These are phyloP conservation scores for Creontiades dilutus DNA, from an alignment of 2,888 invertebrate genomes.

Conservation along the genomic window DNA sequence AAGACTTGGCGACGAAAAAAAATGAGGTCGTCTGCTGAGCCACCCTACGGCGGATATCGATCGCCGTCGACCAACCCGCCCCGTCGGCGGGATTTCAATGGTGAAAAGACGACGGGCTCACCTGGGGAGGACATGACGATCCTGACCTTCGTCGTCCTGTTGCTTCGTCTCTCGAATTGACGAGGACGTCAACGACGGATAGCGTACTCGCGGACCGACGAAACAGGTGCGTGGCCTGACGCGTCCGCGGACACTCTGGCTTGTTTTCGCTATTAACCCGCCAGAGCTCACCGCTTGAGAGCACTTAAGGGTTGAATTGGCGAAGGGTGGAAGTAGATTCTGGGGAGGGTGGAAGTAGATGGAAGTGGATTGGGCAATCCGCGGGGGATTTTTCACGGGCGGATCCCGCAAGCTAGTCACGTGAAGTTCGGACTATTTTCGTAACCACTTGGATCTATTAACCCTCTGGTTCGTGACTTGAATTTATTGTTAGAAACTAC, in stretches of 20 bases:
- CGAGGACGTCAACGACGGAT: background rate
- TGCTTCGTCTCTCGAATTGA: background rate
- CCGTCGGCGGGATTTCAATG: background rate
- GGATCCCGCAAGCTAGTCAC: too few relatives aligned
- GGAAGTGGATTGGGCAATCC: too few relatives aligned
- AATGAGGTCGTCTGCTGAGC: background rate
- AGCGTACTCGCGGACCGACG: background rate
- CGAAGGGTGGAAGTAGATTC: background rate
- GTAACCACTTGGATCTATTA: too few relatives aligned
- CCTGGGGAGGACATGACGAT: conserved; percentile 11
- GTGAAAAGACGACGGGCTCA: background rate
- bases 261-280: background rate
- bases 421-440: too few relatives aligned
- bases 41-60: background rate
- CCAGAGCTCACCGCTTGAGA: conserved; percentile 28
- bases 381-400: too few relatives aligned
- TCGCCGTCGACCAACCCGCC: background rate
- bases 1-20: background rate
- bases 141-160: background rate
- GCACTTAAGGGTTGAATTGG: background rate
- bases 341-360: background rate
- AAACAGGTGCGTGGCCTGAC: background rate
- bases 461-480: too few relatives aligned
- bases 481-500: too few relatives aligned
- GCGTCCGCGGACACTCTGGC: background rate